These are phyloP conservation scores for Hozukius guyotensis DNA, from an alignment of 2,797 vertebrate species.

Conservation along the genomic window DNA sequence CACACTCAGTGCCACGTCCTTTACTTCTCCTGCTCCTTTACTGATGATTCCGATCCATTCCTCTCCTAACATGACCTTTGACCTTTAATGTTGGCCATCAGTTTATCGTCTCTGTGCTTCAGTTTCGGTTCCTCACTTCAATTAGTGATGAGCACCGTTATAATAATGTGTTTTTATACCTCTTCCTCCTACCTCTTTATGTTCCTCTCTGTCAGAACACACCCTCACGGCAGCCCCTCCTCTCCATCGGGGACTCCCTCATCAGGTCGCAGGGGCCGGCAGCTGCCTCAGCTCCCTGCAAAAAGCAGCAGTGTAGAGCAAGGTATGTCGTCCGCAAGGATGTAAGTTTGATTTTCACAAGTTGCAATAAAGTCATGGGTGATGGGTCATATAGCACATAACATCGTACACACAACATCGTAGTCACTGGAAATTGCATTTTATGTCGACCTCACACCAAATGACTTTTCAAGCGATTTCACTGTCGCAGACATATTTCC, in stretches of 20 bases:
- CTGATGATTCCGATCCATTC: slow-evolving; percentile 2
- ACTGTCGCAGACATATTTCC: too few species aligned
- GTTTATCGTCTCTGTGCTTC: slow-evolving; percentile 4
- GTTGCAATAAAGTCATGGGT: not conserved
- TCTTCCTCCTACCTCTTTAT: slow-evolving; percentile 2
- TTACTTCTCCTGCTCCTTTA: slow-evolving; percentile 6
- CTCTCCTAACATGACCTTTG: slow-evolving; percentile 29
- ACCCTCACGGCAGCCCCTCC: slow-evolving; percentile 87
- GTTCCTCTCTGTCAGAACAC: slow-evolving; percentile 78
- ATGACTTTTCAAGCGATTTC: too few species aligned
- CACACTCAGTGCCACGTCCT: slow-evolving; percentile 25
- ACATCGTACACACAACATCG: not conserved
- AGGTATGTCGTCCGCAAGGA: slow-evolving; percentile 79
- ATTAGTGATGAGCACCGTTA: not conserved
- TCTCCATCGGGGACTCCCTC: slow-evolving; percentile 86
- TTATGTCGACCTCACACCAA: not conserved
- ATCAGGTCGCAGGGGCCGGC: slow-evolving; percentile 90
- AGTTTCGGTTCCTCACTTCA: not conserved
- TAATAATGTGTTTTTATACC: not conserved
- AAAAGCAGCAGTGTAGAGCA: slow-evolving; percentile 95
- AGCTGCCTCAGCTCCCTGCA: slow-evolving; percentile 94
- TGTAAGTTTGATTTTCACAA: not conserved
- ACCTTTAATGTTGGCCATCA: slow-evolving; percentile 4
- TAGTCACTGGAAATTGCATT: not conserved
- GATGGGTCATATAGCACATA: not conserved